Base-by-base conservation (phyloP, 2,797 vertebrate species). In the Hoplostethus mediterraneus region DNA sequence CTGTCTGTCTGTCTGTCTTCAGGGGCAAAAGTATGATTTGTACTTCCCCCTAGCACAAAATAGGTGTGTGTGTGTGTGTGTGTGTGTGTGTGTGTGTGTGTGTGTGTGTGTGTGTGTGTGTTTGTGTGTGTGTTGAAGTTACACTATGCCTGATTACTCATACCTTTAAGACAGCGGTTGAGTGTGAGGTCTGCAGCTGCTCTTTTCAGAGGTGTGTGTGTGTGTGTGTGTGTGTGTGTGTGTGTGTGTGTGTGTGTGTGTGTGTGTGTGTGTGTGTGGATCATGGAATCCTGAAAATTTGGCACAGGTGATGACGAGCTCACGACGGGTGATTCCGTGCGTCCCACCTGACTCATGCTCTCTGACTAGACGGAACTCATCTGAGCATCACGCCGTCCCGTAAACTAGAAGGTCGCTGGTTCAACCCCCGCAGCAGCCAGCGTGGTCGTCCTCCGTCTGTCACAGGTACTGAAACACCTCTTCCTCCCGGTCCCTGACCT, bases 61-160 rank as follows among this genome's bases (percentile, higher is more conserved):
- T n/a, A n/a, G n/a, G 5, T 25, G 28, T 25, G 16, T 61, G 36
- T 5, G 49, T 55, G 31, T 33, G 31, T 47, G 51, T 61, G 4
- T 21, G 63, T 16, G 36, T 55, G 17, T 38, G n/a, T 45, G 5
- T 25, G 30, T 25, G 16, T 61, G 36, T 33, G 31, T 71, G 53
- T 51, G 55, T 51, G 73, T 38, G 71, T 51, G 63, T 68, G 61
- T 71, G 62, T 30, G 40, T 14, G 42, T 67, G 59, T 74, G 48
- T 63, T 55, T 76, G 60, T 73, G 73, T 69, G 53, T 67, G 73
- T 64, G 57, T 55, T 57, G 40, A 53, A 31, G 62, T 77, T 73
- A 79, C 75, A 66, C 75, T 83, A 81, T 81, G 49, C 63, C 77
- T 81, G 81, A 86, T 87, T 86, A 82, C 88, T 87, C 85, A 89